These are phyloP conservation scores for Chascanopsetta lugubris DNA, from an alignment of 2,113 vertebrate genomes.

Conservation along the genomic window DNA sequence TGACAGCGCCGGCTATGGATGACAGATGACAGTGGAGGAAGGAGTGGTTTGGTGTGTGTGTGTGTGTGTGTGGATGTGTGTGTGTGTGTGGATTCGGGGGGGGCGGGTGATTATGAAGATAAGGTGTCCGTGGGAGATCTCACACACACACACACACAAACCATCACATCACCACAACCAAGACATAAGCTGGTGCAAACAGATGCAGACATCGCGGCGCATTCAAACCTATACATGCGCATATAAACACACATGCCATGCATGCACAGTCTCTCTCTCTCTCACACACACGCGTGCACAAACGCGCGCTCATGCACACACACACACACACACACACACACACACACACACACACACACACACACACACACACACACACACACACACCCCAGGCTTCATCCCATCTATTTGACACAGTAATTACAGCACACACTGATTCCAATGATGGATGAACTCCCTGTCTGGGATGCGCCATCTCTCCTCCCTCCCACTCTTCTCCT, in stretches of 20 bases:
- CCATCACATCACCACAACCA: constrained; percentile 20
- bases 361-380: constrained; percentile 34
- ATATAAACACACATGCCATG: constrained; percentile 15
- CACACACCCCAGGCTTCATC: constrained; percentile 78
- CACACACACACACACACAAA: constrained; percentile 29
- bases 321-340: constrained; percentile 1
- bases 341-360: constrained; percentile 21
- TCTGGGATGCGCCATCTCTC: constrained; percentile 76
- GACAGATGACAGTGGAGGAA: constrained; percentile 82
- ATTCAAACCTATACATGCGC: constrained; percentile 27
- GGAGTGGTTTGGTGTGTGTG: constrained; percentile 59
- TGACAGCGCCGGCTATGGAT: constrained; percentile 81
- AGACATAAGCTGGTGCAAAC: constrained; percentile 33
- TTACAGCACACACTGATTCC: constrained; percentile 87
- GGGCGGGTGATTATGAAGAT: constrained; percentile 62
- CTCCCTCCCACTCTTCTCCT: constrained; percentile 20
- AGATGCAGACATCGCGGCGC: constrained; percentile 46
- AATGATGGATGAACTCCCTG: constrained; percentile 86
- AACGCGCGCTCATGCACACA: constrained; percentile 33
- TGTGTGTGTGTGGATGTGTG: constrained; percentile 54
- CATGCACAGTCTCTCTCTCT: not conserved
- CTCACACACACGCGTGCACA: constrained; percentile 13
- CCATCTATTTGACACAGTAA: constrained; percentile 87
- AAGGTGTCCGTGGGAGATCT: constrained; percentile 71
- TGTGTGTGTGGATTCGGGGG: constrained; percentile 22